Conservation (phyloP, 2,113 vertebrate genomes). For the Solea solea region DNA sequence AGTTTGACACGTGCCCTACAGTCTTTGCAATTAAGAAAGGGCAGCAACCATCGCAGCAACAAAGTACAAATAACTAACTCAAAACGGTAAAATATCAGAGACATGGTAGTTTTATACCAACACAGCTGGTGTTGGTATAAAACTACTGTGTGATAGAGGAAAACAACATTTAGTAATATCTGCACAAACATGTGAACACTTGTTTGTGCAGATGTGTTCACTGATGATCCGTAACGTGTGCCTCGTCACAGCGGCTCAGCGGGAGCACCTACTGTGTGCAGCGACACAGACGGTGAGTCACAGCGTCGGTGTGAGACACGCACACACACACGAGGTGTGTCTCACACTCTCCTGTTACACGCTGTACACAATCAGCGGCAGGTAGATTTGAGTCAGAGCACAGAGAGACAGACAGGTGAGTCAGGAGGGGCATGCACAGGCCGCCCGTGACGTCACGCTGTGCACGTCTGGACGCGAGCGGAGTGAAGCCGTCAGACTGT, state of each 20-base stretch:
- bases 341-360: slow-evolving; percentile 15
- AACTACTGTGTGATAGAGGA: not conserved
- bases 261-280: not conserved
- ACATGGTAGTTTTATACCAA: not conserved
- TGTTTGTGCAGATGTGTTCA: slow-evolving; percentile 1
- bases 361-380: not conserved
- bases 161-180: not conserved
- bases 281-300: slow-evolving; percentile 38
- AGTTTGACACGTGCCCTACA: too few relatives aligned
- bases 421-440: slow-evolving; percentile 5
- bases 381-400: slow-evolving; percentile 22
- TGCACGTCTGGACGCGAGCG: slow-evolving; percentile 26
- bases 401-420: slow-evolving; percentile 38
- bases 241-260: slow-evolving; percentile 41
- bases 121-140: too few relatives aligned
- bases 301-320: not conserved
- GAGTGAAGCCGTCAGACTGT: slow-evolving; percentile 4
- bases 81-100: too few relatives aligned
- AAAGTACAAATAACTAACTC: not conserved
- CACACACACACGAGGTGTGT: too few relatives aligned
- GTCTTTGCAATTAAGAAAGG: too few relatives aligned
- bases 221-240: not conserved
- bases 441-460: not conserved
- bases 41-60: too few relatives aligned
- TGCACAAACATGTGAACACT: slow-evolving; percentile 21